phyloP scores from a whole-genome alignment of 2,888 invertebrate genomes.

The Aleiodes testaceus region DNA sequence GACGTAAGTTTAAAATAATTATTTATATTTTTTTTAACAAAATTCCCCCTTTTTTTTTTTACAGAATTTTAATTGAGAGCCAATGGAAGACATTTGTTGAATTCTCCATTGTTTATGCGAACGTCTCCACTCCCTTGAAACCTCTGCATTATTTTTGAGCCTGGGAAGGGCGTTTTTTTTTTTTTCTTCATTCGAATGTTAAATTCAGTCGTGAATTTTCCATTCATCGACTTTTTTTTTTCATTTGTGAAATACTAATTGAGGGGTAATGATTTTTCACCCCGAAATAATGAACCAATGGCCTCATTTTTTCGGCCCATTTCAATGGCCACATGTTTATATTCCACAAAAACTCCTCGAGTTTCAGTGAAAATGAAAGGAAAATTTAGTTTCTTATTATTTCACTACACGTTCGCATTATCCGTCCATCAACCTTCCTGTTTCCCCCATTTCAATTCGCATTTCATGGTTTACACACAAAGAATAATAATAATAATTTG shows the following conservation, averaged over 20 bases:
- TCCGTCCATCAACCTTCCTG: neutral
- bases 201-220: no score
- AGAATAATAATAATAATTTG: no score
- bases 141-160: neutral
- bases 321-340: slow-evolving; percentile 4
- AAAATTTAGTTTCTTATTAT: neutral
- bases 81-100: no score
- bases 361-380: slow-evolving; percentile 14
- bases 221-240: no score
- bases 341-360: neutral
- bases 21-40: no score
- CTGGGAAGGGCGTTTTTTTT: slow-evolving; percentile 19
- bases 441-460: neutral
- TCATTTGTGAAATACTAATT: neutral
- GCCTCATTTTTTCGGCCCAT: neutral
- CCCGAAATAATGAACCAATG: neutral
- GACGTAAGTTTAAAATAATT: slow-evolving; percentile 68
- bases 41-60: no score
- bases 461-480: no score
- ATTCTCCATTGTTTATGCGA: slow-evolving; percentile 16
- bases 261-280: no score
- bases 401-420: neutral
- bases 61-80: no score
- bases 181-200: no score
- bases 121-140: slow-evolving; percentile 6